Base-by-base conservation (phyloP, 2,113 vertebrate genomes). In the Salminus brasiliensis region DNA sequence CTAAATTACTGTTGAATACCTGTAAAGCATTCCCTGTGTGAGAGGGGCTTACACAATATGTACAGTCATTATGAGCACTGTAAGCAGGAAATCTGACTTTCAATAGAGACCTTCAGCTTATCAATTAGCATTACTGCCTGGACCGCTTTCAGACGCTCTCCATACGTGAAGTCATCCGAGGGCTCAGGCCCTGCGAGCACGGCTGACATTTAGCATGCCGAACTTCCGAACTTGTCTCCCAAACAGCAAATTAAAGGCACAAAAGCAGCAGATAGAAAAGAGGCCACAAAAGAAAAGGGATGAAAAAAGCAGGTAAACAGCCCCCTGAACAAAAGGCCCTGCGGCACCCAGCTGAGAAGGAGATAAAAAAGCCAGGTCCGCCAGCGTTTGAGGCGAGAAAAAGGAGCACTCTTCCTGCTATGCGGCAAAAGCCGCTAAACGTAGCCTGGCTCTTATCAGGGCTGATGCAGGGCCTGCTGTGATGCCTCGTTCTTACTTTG, bases 361-460 rank as follows among this genome's bases (percentile, higher is more conserved):
- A 81, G 78, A 78, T 81, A 78, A 80, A 76, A 59, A 16, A 66
- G 70, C 18, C 65, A 36, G 36, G 57, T 75, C 45, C 47, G 69
- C 8, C 57, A 5, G 34, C 47, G 83, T 90, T 85, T 80, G 78
- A 84, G 74, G 83, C 29, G 69, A 86, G 76, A 49, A 65, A 74
- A 78, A 82, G 45, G 53, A 76, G 9, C 65, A 25, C 18, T 34
- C 78, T 89, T 86, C 85, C 88, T 86, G 85, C 82, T 80, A 84
- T 91, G 79, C 63, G 87, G 86, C 87, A 49, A 88, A 88, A 88
- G 83, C 74, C 62, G 86, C 85, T 91, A 91, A 91, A 91, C 91
- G 87, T 86, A 92, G 90, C 88, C 82, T 84, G 81, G 84, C 36
- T 83, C 89, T 92, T 91, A 93, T 93, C 91, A 65, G 78, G 72